phyloP scores from a whole-genome alignment of 1,140 invertebrate species.

The Dufourea novaeangliae region DNA sequence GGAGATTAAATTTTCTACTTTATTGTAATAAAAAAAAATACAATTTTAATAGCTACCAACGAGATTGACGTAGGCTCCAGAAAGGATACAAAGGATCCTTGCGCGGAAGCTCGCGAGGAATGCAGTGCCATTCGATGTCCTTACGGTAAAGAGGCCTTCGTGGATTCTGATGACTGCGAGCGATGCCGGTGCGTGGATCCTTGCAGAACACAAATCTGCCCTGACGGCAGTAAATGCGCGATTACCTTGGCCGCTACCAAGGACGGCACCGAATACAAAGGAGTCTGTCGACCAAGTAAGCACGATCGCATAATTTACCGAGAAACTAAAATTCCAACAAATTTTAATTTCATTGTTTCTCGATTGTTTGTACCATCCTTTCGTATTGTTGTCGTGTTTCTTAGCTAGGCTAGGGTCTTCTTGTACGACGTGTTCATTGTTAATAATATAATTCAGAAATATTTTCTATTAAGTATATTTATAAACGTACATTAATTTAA shows the following conservation, averaged over 20 bases:
- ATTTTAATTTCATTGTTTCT: too few species aligned
- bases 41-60: conserved; percentile 72
- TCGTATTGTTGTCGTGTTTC: too few species aligned
- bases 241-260: conserved; percentile 83
- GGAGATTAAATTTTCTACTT: too few species aligned
- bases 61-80: conserved; percentile 73
- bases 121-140: conserved; percentile 86
- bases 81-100: conserved; percentile 77
- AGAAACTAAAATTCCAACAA: too few species aligned
- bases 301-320: background rate
- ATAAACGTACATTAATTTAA: too few species aligned
- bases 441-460: too few species aligned
- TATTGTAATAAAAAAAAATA: too few species aligned
- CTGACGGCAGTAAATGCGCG: conserved; percentile 85
- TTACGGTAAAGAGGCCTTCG: conserved; percentile 88
- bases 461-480: too few species aligned
- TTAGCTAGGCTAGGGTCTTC: too few species aligned
- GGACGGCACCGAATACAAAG: conserved; percentile 79
- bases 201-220: conserved; percentile 85
- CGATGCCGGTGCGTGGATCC: conserved; percentile 91
- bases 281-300: conserved; percentile 86
- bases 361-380: too few species aligned
- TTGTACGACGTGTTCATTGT: too few species aligned
- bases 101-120: conserved; percentile 82
- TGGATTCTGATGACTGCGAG: conserved; percentile 85